These are phyloP conservation scores for Microtus oregoni DNA, from an alignment of 2,113 vertebrate genomes.

Conservation along the genomic window DNA sequence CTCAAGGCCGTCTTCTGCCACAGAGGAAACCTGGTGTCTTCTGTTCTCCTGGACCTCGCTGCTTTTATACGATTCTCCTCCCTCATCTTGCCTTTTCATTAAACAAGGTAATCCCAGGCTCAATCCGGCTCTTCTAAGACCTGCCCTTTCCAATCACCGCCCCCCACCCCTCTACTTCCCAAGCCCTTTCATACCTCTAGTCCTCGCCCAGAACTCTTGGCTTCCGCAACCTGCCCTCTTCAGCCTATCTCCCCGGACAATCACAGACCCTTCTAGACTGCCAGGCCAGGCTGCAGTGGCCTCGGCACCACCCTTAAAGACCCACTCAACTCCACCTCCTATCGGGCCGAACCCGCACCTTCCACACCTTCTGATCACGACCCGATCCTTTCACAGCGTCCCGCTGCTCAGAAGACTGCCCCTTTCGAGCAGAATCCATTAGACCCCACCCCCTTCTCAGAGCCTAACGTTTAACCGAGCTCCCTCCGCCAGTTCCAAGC, in stretches of 20 bases:
- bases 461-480: not conserved
- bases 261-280: conserved; percentile 35
- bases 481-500: conserved; percentile 1
- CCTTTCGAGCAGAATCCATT: not conserved
- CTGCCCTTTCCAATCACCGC: conserved; percentile 19
- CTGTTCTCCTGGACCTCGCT: conserved; percentile 4
- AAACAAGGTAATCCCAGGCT: not conserved
- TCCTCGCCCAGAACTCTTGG: not conserved
- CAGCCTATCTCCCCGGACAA: not conserved
- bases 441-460: conserved; percentile 40
- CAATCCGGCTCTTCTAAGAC: not conserved
- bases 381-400: conserved; percentile 1
- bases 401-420: conserved; percentile 2
- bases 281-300: not conserved
- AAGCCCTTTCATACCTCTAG: conserved; percentile 33
- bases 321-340: conserved; percentile 46
- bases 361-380: conserved; percentile 47
- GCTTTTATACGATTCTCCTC: not conserved
- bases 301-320: conserved; percentile 47
- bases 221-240: not conserved
- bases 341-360: conserved; percentile 15
- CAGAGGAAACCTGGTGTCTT: not conserved
- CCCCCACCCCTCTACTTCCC: not conserved
- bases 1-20: conserved; percentile 18
- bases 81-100: not conserved